Evolutionary conservation across 2,888 invertebrate genomes (phyloP).

Genomic region (Pollenia angustigena): DNA sequence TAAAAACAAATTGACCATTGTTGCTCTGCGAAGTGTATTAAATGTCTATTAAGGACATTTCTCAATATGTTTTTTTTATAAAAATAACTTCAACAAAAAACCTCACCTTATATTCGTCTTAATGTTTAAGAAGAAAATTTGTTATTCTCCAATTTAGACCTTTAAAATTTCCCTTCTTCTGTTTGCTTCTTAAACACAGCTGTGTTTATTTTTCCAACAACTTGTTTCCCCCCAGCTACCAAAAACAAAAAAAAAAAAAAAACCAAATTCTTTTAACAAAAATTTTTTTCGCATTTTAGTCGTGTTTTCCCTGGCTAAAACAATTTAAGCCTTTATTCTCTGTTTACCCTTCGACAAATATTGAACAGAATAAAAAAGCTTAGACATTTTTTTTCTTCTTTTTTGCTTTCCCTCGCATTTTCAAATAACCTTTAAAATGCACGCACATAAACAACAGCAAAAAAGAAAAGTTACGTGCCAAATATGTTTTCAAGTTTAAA

Average conservation of each 20-base stretch:
- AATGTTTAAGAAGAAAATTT: background rate
- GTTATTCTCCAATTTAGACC: background rate
- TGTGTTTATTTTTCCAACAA: constrained; percentile 36
- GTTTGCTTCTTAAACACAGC: constrained; percentile 18
- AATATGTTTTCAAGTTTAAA: constrained; percentile 47
- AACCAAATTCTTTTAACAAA: constrained; percentile 5
- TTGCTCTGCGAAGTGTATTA: too few species aligned
- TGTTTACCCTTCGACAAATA: constrained; percentile 29
- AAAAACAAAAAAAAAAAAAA: background rate
- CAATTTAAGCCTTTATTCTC: constrained; percentile 51
- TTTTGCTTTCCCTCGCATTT: background rate
- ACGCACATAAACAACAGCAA: constrained; percentile 27
- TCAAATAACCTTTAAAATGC: constrained; percentile 26
- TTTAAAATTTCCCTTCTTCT: constrained; percentile 1
- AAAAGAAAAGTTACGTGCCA: constrained; percentile 35
- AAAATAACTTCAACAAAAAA: background rate
- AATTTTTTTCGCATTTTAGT: constrained; percentile 3
- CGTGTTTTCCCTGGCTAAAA: constrained; percentile 1
- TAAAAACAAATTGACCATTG: too few species aligned
- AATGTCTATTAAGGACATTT: too few species aligned
- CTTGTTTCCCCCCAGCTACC: background rate
- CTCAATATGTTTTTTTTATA: too few species aligned
- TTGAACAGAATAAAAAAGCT: background rate
- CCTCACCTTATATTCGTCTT: background rate
- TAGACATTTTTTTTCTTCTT: background rate